phyloP scores from a whole-genome alignment of 2,888 invertebrate species.

The Ernsta delagoae region DNA sequence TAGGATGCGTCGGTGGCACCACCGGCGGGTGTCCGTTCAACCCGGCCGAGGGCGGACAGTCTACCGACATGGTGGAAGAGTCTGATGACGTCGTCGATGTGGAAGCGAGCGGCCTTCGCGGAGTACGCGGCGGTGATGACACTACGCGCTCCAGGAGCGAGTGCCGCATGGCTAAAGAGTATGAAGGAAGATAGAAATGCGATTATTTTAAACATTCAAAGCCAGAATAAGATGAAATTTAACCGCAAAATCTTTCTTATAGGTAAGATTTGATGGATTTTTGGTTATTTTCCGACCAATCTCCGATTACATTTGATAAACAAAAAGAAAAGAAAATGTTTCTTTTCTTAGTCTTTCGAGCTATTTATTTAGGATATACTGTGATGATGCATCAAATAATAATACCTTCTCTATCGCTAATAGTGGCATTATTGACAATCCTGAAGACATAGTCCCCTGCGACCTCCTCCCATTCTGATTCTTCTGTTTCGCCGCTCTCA shows the following conservation, averaged over 20 bases:
- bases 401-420: conserved; percentile 72
- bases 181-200: not conserved
- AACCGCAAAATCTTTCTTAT: too few relatives aligned
- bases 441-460: conserved; percentile 95
- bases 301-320: too few relatives aligned
- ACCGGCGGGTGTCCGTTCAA: conserved; percentile 62
- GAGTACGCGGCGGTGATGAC: conserved; percentile 78
- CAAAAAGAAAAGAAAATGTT: too few relatives aligned
- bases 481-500: conserved; percentile 84
- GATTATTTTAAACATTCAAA: not conserved
- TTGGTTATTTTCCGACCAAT: too few relatives aligned
- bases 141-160: conserved; percentile 86
- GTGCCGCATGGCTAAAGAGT: conserved; percentile 86
- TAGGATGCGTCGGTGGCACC: conserved; percentile 50
- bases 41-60: conserved; percentile 73
- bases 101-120: conserved; percentile 85
- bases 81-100: conserved; percentile 89
- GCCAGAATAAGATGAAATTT: too few relatives aligned
- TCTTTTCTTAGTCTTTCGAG: too few relatives aligned
- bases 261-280: too few relatives aligned
- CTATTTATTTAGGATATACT: too few relatives aligned
- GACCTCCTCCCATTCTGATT: conserved; percentile 81
- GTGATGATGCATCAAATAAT: not conserved
- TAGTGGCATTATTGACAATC: conserved; percentile 90
- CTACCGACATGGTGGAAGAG: conserved; percentile 84